A percentile compares a stretch with the other conserved stretches of the same genome.
Evolutionary conservation across 2,888 invertebrate genomes (phyloP).

Genomic region (Lysandra bellargus): DNA sequence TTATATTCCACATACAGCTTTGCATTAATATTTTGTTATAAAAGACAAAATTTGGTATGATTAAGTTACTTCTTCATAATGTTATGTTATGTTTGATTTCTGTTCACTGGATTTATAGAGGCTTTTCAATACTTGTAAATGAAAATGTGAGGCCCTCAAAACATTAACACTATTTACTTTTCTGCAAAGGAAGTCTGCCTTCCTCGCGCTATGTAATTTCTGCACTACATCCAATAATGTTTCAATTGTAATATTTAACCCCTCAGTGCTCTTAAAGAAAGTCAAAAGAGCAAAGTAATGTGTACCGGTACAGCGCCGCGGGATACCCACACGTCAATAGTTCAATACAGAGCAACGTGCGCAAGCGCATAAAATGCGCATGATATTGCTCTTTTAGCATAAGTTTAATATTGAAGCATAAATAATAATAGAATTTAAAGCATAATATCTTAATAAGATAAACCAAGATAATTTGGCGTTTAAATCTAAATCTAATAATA

Average conservation of each 20-base stretch:
- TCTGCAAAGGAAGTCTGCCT: neutral
- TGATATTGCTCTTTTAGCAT: neutral
- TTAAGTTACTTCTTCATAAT: neutral
- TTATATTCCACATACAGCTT: neutral
- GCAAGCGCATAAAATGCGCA: neutral
- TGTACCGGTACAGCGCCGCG: neutral
- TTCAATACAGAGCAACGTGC: constrained; percentile 1
- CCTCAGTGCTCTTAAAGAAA: neutral
- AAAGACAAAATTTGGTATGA: neutral
- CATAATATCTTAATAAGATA: neutral
- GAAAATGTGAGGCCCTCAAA: too few relatives aligned
- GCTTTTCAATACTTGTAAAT: too few relatives aligned
- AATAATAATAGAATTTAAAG: neutral
- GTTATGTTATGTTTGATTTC: too few relatives aligned
- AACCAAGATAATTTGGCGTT: neutral
- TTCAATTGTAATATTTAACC: constrained; percentile 14
- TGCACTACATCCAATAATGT: neutral
- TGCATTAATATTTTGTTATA: neutral
- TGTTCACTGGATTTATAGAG: too few relatives aligned
- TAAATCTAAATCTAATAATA: neutral
- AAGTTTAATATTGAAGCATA: neutral
- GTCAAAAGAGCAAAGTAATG: constrained; percentile 6
- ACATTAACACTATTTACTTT: neutral
- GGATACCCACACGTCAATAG: constrained; percentile 12
- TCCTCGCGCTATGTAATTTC: neutral